Evolutionary conservation across 1,140 invertebrate genomes (phyloP).

Genomic region (Papilio polyxenes): DNA sequence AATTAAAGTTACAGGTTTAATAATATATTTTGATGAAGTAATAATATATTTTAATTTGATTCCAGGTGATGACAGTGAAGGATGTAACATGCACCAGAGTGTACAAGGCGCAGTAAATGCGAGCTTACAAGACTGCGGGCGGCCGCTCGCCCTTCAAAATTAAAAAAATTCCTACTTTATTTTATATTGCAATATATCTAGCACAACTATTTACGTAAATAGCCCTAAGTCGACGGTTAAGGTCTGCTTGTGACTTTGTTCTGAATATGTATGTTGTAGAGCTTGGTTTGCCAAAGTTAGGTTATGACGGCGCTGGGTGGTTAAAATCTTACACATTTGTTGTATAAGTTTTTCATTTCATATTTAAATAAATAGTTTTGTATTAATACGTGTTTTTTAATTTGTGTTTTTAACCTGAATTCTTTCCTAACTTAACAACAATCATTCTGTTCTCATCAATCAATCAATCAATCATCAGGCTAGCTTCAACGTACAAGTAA

Average conservation of each 20-base stretch:
- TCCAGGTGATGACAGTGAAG: slow-evolving; percentile 86
- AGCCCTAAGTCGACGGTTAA: slow-evolving; percentile 55
- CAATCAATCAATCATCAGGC: no score
- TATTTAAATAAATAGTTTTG: slow-evolving; percentile 76
- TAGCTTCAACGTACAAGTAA: not conserved
- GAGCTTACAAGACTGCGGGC: slow-evolving; percentile 65
- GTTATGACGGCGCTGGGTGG: slow-evolving; percentile 43
- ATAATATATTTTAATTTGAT: slow-evolving; percentile 47
- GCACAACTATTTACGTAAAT: slow-evolving; percentile 68
- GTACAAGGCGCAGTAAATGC: slow-evolving; percentile 84
- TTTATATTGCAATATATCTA: slow-evolving; percentile 56
- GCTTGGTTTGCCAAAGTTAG: slow-evolving; percentile 52
- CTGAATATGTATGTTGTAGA: slow-evolving; percentile 38
- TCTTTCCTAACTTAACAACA: not conserved
- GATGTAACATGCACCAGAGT: slow-evolving; percentile 86
- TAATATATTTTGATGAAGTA: slow-evolving; percentile 3
- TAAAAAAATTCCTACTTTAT: slow-evolving; percentile 55
- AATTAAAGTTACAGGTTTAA: no score
- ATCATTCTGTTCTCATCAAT: no score
- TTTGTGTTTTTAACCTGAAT: slow-evolving; percentile 38
- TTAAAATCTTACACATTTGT: slow-evolving; percentile 53
- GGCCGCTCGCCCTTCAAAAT: slow-evolving; percentile 52
- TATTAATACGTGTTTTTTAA: slow-evolving; percentile 46
- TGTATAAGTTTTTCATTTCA: slow-evolving; percentile 76
- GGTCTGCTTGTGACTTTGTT: slow-evolving; percentile 46